phyloP scores from a whole-genome alignment of 2,113 vertebrate genomes.

The Alethe diademata region DNA sequence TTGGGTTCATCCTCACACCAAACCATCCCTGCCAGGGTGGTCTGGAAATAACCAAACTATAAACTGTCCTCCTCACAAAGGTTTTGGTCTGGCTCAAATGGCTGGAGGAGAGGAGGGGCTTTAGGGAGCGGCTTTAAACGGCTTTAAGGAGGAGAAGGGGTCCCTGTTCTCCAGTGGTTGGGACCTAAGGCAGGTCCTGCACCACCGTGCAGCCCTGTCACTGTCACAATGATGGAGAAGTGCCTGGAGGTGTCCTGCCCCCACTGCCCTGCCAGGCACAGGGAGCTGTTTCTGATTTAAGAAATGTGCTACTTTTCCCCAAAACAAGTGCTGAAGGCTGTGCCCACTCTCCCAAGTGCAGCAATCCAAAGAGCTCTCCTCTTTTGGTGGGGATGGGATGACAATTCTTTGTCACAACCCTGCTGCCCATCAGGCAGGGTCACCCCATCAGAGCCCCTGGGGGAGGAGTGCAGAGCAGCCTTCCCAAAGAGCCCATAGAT shows the following conservation, averaged over 20 bases:
- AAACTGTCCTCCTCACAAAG: not conserved
- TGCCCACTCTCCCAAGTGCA: not conserved
- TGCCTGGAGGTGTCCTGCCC: not conserved
- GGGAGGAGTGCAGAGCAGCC: not conserved
- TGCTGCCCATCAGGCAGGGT: not conserved
- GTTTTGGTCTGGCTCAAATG: not conserved
- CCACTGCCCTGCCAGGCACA: not conserved
- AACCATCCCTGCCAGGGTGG: not conserved
- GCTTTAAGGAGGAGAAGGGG: not conserved
- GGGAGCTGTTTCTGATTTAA: not conserved
- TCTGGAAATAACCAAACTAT: not conserved
- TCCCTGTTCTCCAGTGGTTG: not conserved
- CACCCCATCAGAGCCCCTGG: rapidly evolving
- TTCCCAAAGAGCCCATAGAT: not conserved
- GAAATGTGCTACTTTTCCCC: not conserved
- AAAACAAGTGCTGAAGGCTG: not conserved
- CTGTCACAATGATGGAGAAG: not conserved
- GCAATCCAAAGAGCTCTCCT: not conserved
- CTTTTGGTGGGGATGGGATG: not conserved
- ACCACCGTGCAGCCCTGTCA: not conserved
- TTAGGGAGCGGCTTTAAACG: too few species aligned
- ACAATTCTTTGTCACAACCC: not conserved
- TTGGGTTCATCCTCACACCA: not conserved
- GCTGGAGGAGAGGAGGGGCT: too few species aligned
- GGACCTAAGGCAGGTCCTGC: not conserved